Base-by-base conservation (phyloP, 2,888 invertebrate genomes). In the Caenorhabditis sp. region DNA sequence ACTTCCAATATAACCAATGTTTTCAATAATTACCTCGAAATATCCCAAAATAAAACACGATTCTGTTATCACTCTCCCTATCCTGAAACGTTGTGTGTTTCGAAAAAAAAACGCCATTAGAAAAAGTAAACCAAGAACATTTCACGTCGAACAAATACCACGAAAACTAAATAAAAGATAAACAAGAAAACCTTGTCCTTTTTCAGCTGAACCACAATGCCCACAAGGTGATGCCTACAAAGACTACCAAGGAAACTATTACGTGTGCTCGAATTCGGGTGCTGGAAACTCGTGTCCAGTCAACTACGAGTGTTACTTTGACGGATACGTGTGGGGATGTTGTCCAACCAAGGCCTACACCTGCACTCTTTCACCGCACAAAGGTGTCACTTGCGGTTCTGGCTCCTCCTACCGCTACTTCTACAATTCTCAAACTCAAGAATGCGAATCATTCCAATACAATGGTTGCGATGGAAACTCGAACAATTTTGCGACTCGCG, bases 181-280 rank as follows among this genome's bases (percentile, higher is more conserved):
- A n/a, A 50, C 23, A 10, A n/a, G 5, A 24, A n/a, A 10, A n/a
- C n/a, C n/a, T n/a, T n/a, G n/a, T n/a, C n/a, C 14, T 6, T 54
- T 72, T 82, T 67, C 74, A 83, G 83, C 86, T 23, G 87, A 87
- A 66, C 87, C 87, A n/a, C 85, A 86, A 63, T 87, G 87, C 37
- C 82, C 84, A 19, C 86, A 87, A 75, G 87, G 87, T 57, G 84
- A 86, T 67, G 87, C 87, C 24, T 86, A 87, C 80, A 87, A 87
- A 70, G 87, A 87, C 73, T 86, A 83, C 61, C 83, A 85, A 67
- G 87, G 87, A 60, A 86, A 85, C 74, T 85, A 84, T 70, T 84
- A 83, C 67, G 81, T 81, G 21, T 87, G 86, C 78, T 84, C 84
- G 21, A 84, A 81, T 62, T 82, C 84, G 3, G 85, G 85, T 21